Evolutionary conservation across 1,140 invertebrate species (phyloP).

Genomic region (Pseudomyrmex dendroicus): DNA sequence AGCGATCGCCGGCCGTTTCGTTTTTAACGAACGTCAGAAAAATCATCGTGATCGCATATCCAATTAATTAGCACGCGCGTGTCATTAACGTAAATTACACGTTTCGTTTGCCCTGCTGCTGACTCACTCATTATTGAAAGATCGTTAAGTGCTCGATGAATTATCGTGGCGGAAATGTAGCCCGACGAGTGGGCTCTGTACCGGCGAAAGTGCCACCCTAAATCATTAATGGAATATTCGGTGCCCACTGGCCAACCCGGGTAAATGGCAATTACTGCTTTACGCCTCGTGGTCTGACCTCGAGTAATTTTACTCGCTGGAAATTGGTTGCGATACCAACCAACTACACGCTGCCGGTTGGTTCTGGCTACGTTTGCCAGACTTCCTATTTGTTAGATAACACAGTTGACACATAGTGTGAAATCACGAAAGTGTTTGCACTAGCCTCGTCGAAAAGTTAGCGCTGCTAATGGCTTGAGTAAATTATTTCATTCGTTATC

Average conservation of each 20-base stretch:
- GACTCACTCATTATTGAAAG: conserved; percentile 74
- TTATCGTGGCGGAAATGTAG: conserved; percentile 73
- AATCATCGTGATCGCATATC: conserved; percentile 63
- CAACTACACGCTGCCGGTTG: conserved; percentile 48
- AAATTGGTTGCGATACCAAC: conserved; percentile 70
- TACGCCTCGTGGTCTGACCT: conserved; percentile 71
- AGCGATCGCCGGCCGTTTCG: background rate
- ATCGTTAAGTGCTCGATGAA: conserved; percentile 73
- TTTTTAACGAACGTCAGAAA: conserved; percentile 6
- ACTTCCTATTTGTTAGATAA: conserved; percentile 51
- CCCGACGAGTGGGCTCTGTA: conserved; percentile 66
- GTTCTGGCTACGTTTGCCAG: conserved; percentile 23
- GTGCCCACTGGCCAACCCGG: conserved; percentile 69
- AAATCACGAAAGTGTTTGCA: conserved; percentile 4
- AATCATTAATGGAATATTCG: conserved; percentile 75
- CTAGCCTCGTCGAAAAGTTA: background rate
- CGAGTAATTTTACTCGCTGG: conserved; percentile 72
- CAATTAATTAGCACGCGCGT: conserved; percentile 66
- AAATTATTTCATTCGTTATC: conserved; percentile 4
- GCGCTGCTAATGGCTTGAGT: background rate
- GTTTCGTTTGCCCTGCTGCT: conserved; percentile 69
- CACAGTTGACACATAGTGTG: conserved; percentile 7
- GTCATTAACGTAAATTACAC: conserved; percentile 74
- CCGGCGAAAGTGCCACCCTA: conserved; percentile 71
- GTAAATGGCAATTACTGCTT: conserved; percentile 75